Evolutionary conservation across 1,140 invertebrate species (phyloP), one percentile per base, ranked within the genome.

Genomic region (Ruditapes philippinarum): DNA sequence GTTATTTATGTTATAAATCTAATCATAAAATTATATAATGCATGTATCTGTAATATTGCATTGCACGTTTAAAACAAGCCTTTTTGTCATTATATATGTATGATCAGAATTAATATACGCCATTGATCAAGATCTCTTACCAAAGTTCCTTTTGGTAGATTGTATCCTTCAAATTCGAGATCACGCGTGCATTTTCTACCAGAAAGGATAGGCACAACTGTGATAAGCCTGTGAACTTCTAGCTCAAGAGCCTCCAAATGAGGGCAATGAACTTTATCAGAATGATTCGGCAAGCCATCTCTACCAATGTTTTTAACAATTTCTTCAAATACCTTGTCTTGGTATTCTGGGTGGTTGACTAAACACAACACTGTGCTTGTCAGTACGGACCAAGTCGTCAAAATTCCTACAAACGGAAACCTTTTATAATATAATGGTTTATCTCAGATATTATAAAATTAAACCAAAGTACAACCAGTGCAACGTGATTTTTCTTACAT

Each of bases 311-410:
- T 42, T 22, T 22, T 14, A 38, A 7, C 31, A 70, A 70, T 19
- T 38, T 70, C 65, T 70, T 62, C 28, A 62, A 62, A 62, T 25
- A 62, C 57, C n/a, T 62, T 62, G 25, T 62, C 57, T 14, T 62
- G 57, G 57, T 62, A 62, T 14, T 62, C 57, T 14, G 57, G n/a
- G 57, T 62, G 9, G 25, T 28, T 62, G 25, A 62, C 25, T n/a
- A 62, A 62, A 28, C 57, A 62, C 57, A 62, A n/a, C 25, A 62
- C 9, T 28, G 57, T 62, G n/a, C 57, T 62, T 7, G 57, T n/a
- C 51, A 57, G 5, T 57, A 57, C 51, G 7, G 51, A 57, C 51
- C 51, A 57, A 57, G 51, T 57, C 4, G 51, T 57, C 3, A 57
- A 19, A 57, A 57, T 57, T 57, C 51, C 51, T 57, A n/a, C 17